These are phyloP conservation scores for Hippocampus kuda DNA, from an alignment of 2,797 vertebrate genomes.

Conservation along the genomic window DNA sequence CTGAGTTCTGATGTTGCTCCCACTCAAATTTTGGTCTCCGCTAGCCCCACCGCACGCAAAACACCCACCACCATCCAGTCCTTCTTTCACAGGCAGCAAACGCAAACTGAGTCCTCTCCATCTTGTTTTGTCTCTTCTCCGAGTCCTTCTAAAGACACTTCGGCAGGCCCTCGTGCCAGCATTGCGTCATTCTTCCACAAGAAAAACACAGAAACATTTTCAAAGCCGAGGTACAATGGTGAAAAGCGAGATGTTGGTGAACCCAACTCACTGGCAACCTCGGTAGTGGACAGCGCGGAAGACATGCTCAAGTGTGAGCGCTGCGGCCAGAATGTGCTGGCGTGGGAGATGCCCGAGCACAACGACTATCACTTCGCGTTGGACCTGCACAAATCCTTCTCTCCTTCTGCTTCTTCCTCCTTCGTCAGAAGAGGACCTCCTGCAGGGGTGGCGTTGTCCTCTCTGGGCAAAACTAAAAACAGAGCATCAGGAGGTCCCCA, in stretches of 20 bases:
- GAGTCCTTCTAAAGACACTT: conserved; percentile 10
- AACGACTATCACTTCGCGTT: conserved; percentile 88
- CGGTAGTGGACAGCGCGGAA: conserved; percentile 23
- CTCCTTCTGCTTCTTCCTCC: conserved; percentile 24
- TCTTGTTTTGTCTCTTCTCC: not conserved
- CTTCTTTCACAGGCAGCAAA: conserved; percentile 73
- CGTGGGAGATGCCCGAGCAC: conserved; percentile 92
- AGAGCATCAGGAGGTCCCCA: conserved; percentile 61
- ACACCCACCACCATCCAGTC: conserved; percentile 70
- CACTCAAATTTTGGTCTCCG: conserved; percentile 43
- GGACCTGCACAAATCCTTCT: conserved; percentile 82
- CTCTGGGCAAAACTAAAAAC: conserved; percentile 64
- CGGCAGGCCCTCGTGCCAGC: conserved; percentile 7
- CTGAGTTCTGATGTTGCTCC: conserved; percentile 63
- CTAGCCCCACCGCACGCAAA: conserved; percentile 48
- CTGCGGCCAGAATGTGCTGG: conserved; percentile 71
- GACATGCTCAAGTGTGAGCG: conserved; percentile 76
- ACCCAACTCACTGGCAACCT: not conserved
- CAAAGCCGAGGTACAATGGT: not conserved
- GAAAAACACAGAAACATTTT: conserved; percentile 43
- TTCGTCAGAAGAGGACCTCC: conserved; percentile 31
- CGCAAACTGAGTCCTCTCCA: conserved; percentile 22
- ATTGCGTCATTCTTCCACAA: conserved; percentile 64
- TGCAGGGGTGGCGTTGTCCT: conserved; percentile 12
- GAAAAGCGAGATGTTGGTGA: conserved; percentile 7